Conservation (phyloP, 2,797 vertebrate species). For the Phrynocephalus guinanensis region DNA sequence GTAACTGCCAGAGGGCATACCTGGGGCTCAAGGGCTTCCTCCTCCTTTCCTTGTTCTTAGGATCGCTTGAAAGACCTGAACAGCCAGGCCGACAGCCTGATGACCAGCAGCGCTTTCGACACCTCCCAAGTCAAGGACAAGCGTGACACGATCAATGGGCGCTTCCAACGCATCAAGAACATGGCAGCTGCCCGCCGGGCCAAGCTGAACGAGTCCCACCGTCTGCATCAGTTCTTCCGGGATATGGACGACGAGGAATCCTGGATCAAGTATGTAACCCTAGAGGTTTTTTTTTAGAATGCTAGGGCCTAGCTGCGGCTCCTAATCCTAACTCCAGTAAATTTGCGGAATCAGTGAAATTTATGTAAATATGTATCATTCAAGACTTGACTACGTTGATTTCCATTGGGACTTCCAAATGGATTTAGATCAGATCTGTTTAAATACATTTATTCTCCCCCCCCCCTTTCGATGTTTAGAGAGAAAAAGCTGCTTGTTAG, state of each 20-base stretch:
- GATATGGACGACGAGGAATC: conserved; percentile 98
- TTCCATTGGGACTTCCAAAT: too few species aligned
- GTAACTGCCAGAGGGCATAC: neutral
- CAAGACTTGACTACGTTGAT: too few species aligned
- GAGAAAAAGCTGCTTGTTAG: conserved; percentile 98
- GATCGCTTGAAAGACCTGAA: conserved; percentile 98
- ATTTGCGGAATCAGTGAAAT: too few species aligned
- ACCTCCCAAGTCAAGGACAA: conserved; percentile 96
- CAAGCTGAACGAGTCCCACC: conserved; percentile 94
- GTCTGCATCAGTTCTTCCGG: conserved; percentile 98
- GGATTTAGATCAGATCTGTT: neutral
- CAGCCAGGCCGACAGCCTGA: conserved; percentile 94
- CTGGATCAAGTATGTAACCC: conserved; percentile 92
- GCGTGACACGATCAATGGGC: conserved; percentile 90
- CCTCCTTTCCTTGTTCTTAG: conserved; percentile 62
- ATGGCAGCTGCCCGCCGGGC: conserved; percentile 90
- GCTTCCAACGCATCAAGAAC: conserved; percentile 93
- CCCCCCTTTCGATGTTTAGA: conserved; percentile 69
- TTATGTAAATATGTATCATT: too few species aligned
- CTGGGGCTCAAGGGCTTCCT: rapidly evolving
- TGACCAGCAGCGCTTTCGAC: conserved; percentile 96
- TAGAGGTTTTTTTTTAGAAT: neutral
- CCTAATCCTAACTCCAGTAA: too few species aligned
- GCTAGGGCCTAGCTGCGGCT: too few species aligned
- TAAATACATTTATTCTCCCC: neutral